A percentile compares a stretch with the other conserved stretches of the same genome.
These are phyloP conservation scores for Zygogramma bicolorata DNA, from an alignment of 2,888 invertebrate species.

Conservation along the genomic window DNA sequence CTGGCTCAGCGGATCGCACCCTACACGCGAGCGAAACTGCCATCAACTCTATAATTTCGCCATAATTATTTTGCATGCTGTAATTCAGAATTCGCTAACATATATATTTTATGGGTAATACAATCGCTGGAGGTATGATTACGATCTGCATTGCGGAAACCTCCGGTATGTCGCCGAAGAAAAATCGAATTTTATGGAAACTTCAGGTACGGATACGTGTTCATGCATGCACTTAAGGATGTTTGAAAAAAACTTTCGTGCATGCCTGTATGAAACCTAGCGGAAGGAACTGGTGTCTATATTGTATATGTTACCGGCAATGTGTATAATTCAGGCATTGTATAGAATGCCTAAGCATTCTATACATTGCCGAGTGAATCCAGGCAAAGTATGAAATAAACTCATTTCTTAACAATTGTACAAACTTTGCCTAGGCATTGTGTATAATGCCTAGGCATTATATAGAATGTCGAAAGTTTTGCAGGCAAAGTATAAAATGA, in stretches of 20 bases:
- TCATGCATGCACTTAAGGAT: conserved; percentile 4
- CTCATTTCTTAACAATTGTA: no score
- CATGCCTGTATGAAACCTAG: not conserved
- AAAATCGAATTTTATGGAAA: conserved; percentile 15
- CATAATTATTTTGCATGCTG: conserved; percentile 50
- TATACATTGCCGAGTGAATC: no score
- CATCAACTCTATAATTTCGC: conserved; percentile 45
- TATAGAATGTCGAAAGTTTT: no score
- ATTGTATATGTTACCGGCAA: no score
- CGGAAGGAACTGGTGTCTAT: no score
- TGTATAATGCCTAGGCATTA: no score
- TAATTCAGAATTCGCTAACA: conserved; percentile 35
- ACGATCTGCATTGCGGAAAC: conserved; percentile 27
- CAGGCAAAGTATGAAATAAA: no score
- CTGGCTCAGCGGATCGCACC: not conserved
- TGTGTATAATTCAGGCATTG: no score
- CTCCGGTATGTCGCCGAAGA: conserved; percentile 15
- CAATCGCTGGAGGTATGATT: conserved; percentile 27
- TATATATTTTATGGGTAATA: conserved; percentile 31
- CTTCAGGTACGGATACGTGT: not conserved
- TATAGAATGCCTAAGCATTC: no score
- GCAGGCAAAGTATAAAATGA: no score
- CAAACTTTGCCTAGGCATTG: no score
- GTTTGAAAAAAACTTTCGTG: not conserved
- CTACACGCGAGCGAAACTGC: conserved; percentile 31